Evolutionary conservation across 2,797 vertebrate genomes (phyloP).

Genomic region (Poliocrania exsul): DNA sequence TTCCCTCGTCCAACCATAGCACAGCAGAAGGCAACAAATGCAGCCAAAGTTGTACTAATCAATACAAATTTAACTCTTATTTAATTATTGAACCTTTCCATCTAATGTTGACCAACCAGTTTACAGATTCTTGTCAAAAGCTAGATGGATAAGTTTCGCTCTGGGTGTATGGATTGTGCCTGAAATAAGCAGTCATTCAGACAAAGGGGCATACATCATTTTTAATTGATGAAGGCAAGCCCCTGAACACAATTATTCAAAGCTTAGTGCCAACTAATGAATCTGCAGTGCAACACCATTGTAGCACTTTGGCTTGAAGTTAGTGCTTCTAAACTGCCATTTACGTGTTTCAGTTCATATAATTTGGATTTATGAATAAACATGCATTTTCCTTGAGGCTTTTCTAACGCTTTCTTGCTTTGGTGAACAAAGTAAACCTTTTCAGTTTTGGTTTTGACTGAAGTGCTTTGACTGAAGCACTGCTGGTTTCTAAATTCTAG

Average conservation of each 20-base stretch:
- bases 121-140: conserved; percentile 57
- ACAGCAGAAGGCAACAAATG: background rate
- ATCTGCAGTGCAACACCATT: conserved; percentile 54
- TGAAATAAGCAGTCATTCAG: conserved; percentile 68
- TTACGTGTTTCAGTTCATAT: conserved; percentile 72
- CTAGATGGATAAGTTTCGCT: conserved; percentile 77
- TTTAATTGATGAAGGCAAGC: conserved; percentile 83
- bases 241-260: conserved; percentile 77
- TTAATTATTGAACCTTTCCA: conserved; percentile 59
- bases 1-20: background rate
- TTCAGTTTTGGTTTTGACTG: background rate
- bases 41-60: conserved; percentile 46
- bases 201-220: conserved; percentile 84
- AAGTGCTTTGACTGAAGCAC: conserved; percentile 39
- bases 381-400: conserved; percentile 48
- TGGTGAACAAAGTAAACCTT: conserved; percentile 7
- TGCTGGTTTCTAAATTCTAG: conserved; percentile 57
- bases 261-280: conserved; percentile 76
- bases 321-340: conserved; percentile 68
- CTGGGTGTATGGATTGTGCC: conserved; percentile 80
- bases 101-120: conserved; percentile 68
- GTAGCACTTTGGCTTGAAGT: conserved; percentile 58
- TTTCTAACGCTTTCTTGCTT: conserved; percentile 45
- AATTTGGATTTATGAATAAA: conserved; percentile 72
- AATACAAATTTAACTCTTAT: conserved; percentile 71